A percentile compares a stretch with the other conserved stretches of the same genome.
Conservation (phyloP, 37 sponge, comb jelly and placozoan species). For the Cladorhizidae sp. region DNA sequence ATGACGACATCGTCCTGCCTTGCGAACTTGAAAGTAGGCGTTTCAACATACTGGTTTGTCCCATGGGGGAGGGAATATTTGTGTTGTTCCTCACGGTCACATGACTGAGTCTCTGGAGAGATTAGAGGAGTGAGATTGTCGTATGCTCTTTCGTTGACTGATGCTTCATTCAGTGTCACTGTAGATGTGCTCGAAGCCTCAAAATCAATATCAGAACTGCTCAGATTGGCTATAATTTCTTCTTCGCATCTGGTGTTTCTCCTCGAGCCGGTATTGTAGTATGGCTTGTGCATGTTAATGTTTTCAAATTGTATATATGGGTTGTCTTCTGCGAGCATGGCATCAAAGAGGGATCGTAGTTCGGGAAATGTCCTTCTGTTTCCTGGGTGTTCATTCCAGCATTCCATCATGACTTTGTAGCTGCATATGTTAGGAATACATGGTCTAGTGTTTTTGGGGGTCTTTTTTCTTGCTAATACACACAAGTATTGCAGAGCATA, state of each 20-base stretch:
- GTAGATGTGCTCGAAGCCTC: background rate
- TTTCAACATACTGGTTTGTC: constrained; percentile 47
- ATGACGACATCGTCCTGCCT: background rate
- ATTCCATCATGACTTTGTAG: constrained; percentile 60
- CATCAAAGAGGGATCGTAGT: constrained; percentile 49
- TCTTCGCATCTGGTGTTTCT: constrained; percentile 2
- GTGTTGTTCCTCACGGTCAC: background rate
- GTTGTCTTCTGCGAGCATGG: constrained; percentile 38
- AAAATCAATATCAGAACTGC: background rate
- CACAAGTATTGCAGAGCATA: too few relatives aligned
- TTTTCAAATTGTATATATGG: constrained; percentile 25
- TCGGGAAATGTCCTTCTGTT: constrained; percentile 52
- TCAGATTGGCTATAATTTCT: background rate
- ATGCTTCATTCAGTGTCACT: constrained; percentile 2
- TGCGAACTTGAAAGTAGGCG: constrained; percentile 24
- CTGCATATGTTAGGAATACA: constrained; percentile 3
- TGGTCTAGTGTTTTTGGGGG: background rate
- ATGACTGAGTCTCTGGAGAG: background rate
- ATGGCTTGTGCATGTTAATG: constrained; percentile 36
- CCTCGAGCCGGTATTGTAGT: constrained; percentile 17
- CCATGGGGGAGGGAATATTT: background rate
- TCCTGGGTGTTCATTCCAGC: constrained; percentile 43
- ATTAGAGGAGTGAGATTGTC: constrained; percentile 17
- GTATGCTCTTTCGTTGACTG: background rate
- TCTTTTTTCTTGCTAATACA: too few relatives aligned